Evolutionary conservation across 2,888 invertebrate genomes (phyloP), one percentile per base, ranked within the genome.

Genomic region (Cynaeus angustus): DNA sequence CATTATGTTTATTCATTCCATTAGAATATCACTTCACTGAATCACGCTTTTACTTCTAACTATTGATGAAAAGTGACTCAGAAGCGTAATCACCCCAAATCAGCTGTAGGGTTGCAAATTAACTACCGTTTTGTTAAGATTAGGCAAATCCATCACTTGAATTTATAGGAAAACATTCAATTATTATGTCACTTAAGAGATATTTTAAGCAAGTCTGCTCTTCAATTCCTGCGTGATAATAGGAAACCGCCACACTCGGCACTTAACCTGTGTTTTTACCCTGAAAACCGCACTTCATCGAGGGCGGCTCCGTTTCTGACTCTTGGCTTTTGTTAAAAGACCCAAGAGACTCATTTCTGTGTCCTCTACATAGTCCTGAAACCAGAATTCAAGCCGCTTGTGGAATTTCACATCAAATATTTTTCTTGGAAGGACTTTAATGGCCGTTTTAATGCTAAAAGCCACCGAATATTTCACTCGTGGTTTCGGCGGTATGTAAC

Each of bases 341-440:
- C 58, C 30, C 41, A 9, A 16, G 58, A 45, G 58, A 58, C 26
- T 26, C 26, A 45, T 58, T 58, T 21, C 45, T 12, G 26, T 8
- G 52, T 52, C 33, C 52, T 30, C 30, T 12, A 33, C 33, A 33
- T 33, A 2, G n/a, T 33, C 33, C 33, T 6, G 7, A 33, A 33
- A 7, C 52, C 33, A 52, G 30, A 28, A 30, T 52, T 30, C 52
- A 8, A 12, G 52, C 12, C 12, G 52, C 26, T 58, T 21, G 28
- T 43, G 16, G 58, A 45, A 58, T 58, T 13, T 28, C 43, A 26
- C 58, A 43, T 43, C 9, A 58, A 58, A 43, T 58, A 58, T 58
- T 58, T 58, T 58, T 58, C 10, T 1, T 30, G 8, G 13, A n/a
- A 4, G 5, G 9, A 10, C 8, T 21, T n/a, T 21, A 21, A 48